Conservation (phyloP, 2,888 invertebrate species). For the Brachylomia viminalis region DNA sequence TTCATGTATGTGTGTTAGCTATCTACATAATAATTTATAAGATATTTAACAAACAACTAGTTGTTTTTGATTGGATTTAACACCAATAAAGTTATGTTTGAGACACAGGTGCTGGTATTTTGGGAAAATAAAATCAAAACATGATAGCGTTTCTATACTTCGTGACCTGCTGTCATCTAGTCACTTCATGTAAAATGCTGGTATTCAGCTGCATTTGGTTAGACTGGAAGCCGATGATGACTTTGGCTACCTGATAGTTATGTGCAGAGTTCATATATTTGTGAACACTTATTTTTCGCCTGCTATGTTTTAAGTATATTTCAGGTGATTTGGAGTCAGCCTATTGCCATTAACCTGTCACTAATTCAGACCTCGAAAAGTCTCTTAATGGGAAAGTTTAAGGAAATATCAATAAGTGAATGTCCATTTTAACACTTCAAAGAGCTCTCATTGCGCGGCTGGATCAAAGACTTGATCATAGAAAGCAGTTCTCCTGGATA, state of each 20-base stretch:
- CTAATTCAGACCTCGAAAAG: not conserved
- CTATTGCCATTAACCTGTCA: not conserved
- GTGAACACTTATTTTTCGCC: not conserved
- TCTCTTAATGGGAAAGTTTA: not conserved
- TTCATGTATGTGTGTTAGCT: not conserved
- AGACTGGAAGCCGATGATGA: not conserved
- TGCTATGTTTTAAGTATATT: too few relatives aligned
- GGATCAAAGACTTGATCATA: too few relatives aligned
- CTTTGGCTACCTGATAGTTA: not conserved
- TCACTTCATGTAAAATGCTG: too few relatives aligned
- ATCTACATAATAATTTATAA: not conserved
- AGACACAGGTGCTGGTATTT: too few relatives aligned
- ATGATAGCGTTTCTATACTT: not conserved
- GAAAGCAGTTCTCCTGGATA: not conserved
- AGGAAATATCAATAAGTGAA: not conserved
- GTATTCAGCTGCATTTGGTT: too few relatives aligned
- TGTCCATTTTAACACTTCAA: not conserved
- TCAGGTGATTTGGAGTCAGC: not conserved
- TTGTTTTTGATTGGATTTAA: not conserved
- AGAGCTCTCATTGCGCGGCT: not conserved
- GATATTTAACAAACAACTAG: not conserved
- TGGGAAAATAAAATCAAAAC: not conserved
- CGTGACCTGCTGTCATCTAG: too few relatives aligned
- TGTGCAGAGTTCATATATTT: not conserved
- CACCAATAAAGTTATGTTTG: not conserved